A percentile compares a stretch with the other conserved stretches of the same genome.
These are phyloP conservation scores for Mormoops blainvillei DNA, from an alignment of 2,113 vertebrate species.

Conservation along the genomic window DNA sequence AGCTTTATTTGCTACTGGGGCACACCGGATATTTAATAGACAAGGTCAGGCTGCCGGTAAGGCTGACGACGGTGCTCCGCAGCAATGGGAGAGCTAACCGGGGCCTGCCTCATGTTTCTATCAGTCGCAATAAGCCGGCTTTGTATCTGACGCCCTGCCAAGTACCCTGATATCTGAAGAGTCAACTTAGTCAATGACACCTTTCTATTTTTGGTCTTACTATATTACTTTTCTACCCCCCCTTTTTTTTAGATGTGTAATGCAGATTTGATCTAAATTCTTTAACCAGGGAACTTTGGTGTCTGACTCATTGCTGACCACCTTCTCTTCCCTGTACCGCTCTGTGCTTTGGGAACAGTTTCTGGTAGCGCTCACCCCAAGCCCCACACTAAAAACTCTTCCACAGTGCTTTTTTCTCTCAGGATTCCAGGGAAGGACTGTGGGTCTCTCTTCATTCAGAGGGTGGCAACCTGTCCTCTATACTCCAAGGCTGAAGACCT, in stretches of 20 bases:
- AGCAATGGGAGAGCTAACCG: background rate
- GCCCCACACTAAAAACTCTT: background rate
- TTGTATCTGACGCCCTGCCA: background rate
- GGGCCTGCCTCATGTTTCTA: too few species aligned
- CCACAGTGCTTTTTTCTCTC: background rate
- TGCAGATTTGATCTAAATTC: background rate
- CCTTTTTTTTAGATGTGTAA: background rate
- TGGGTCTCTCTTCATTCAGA: background rate
- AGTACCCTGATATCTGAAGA: background rate
- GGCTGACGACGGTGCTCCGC: too few species aligned
- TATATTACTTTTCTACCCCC: background rate
- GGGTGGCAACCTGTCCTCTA: background rate
- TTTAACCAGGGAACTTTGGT: background rate
- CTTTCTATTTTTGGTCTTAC: background rate
- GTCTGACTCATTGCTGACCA: background rate
- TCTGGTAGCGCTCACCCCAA: background rate
- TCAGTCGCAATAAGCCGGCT: background rate
- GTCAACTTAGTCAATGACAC: background rate
- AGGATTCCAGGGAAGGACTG: background rate
- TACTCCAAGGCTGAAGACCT: background rate
- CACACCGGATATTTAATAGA: background rate
- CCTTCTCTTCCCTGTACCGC: background rate
- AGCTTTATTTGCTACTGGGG: background rate
- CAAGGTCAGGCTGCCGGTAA: background rate
- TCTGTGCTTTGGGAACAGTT: background rate